A percentile compares a stretch with the other conserved stretches of the same genome.
These are phyloP conservation scores for Limenitis camilla DNA, from an alignment of 2,888 invertebrate genomes.

Conservation along the genomic window DNA sequence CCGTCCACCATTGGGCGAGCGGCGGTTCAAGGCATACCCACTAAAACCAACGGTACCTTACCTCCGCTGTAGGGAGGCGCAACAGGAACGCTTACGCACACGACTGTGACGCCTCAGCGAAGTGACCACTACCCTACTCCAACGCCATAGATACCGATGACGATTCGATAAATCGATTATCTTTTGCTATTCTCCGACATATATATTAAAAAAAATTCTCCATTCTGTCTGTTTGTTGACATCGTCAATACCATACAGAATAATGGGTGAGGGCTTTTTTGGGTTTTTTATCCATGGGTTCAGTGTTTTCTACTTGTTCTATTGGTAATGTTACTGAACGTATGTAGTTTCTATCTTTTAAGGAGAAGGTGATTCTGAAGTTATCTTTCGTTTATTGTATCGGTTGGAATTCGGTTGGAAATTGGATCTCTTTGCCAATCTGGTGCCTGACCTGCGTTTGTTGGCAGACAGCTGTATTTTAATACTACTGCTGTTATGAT, in stretches of 20 bases:
- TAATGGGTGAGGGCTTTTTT: too few species aligned
- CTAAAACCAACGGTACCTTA: too few species aligned
- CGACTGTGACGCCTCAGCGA: too few species aligned
- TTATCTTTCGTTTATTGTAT: background rate
- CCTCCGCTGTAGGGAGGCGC: too few species aligned
- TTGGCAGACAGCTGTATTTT: background rate
- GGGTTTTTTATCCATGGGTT: background rate
- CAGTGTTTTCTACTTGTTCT: background rate
- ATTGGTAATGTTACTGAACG: background rate
- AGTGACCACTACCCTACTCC: too few species aligned
- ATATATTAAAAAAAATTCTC: too few species aligned
- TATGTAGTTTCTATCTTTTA: background rate
- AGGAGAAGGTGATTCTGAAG: background rate
- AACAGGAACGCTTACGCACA: too few species aligned
- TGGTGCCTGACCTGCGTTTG: background rate
- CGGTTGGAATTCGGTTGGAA: too few species aligned
- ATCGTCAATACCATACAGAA: too few species aligned
- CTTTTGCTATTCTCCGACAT: background rate
- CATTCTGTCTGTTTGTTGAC: slow-evolving; percentile 7
- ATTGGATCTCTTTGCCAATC: background rate
- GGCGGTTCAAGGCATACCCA: too few species aligned
- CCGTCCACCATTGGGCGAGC: too few species aligned
- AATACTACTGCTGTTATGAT: background rate
- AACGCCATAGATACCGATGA: background rate
- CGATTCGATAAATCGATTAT: background rate